Evolutionary conservation across 1,140 invertebrate species (phyloP).

Genomic region (Trichonephila clavipes): DNA sequence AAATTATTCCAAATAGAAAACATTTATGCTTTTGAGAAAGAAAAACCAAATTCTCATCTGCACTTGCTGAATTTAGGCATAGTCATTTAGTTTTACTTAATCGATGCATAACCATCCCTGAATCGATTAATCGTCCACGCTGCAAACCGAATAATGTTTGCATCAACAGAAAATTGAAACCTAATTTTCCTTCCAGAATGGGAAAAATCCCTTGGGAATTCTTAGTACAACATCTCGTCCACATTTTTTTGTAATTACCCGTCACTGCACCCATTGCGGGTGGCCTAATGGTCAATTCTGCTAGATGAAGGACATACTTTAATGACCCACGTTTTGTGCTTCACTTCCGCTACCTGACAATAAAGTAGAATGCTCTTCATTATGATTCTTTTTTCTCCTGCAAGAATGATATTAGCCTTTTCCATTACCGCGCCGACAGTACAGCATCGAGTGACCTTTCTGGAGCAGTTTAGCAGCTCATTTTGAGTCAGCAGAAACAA

Average conservation of each 20-base stretch:
- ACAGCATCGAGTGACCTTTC: neutral
- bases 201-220: neutral
- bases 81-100: too few species aligned
- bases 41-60: too few species aligned
- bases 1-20: too few species aligned
- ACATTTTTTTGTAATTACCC: conserved; percentile 16
- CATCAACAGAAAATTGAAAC: neutral
- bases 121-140: neutral
- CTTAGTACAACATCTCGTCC: neutral
- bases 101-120: too few species aligned
- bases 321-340: conserved; percentile 38
- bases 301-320: conserved; percentile 50
- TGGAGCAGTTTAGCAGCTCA: neutral
- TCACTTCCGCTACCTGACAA: conserved; percentile 38
- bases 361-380: conserved; percentile 22
- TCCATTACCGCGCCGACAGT: conserved; percentile 7
- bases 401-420: conserved; percentile 32
- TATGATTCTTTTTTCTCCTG: conserved; percentile 4
- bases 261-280: conserved; percentile 2
- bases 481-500: neutral
- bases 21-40: too few species aligned
- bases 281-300: conserved; percentile 56
- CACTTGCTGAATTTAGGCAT: too few species aligned
- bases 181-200: neutral
- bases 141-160: neutral